Conservation (phyloP, 2,888 invertebrate genomes). For the Oxytorus armatus region DNA sequence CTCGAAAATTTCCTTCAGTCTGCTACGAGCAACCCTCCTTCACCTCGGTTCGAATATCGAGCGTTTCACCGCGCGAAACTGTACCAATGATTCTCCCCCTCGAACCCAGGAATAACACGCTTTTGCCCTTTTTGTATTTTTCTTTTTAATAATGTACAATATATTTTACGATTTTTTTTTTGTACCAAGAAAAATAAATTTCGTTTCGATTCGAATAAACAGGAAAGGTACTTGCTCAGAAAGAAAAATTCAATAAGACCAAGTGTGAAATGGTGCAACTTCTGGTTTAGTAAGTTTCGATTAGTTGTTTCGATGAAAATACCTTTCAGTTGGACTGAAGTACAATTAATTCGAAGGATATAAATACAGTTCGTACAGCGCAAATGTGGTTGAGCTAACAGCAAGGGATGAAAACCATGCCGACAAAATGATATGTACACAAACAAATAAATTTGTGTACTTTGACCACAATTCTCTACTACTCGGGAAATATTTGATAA, state of each 20-base stretch:
- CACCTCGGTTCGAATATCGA: slow-evolving; percentile 64
- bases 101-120: slow-evolving; percentile 42
- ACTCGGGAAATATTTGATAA: slow-evolving; percentile 54
- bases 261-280: neutral
- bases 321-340: neutral
- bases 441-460: slow-evolving; percentile 2
- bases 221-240: too few species aligned
- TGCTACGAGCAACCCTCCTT: slow-evolving; percentile 33
- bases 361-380: neutral
- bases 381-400: neutral
- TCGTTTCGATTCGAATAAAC: too few species aligned
- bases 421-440: slow-evolving; percentile 1
- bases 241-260: too few species aligned
- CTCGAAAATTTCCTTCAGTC: slow-evolving; percentile 46
- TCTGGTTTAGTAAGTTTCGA: neutral
- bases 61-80: slow-evolving; percentile 61
- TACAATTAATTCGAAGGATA: neutral
- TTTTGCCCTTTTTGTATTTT: slow-evolving; percentile 26
- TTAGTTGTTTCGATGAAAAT: neutral
- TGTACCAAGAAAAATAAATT: neutral
- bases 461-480: neutral
- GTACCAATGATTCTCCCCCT: slow-evolving; percentile 16
- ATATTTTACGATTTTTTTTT: slow-evolving; percentile 12
- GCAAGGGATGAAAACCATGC: slow-evolving; percentile 2
- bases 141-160: neutral